These are phyloP conservation scores for Pungitius pungitius DNA, from an alignment of 2,113 vertebrate species.

Conservation along the genomic window DNA sequence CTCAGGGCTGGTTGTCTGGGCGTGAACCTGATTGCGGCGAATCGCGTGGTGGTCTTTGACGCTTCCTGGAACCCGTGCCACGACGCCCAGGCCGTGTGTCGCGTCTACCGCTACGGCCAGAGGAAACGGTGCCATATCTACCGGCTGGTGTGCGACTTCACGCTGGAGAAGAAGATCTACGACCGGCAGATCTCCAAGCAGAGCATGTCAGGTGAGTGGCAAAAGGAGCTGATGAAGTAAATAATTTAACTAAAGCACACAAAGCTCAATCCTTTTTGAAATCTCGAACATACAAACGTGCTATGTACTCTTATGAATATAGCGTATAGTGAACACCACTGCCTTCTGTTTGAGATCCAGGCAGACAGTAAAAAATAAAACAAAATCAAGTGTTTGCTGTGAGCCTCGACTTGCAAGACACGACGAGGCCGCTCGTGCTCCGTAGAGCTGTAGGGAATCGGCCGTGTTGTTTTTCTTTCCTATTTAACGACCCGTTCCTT, in stretches of 20 bases:
- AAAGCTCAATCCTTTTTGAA: background rate
- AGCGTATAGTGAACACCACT: background rate
- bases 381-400: conserved; percentile 31
- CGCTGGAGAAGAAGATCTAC: conserved; percentile 97
- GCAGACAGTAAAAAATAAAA: background rate
- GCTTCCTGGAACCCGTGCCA: conserved; percentile 98
- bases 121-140: conserved; percentile 93
- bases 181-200: conserved; percentile 98
- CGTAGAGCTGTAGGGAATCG: background rate
- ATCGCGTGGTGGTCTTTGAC: conserved; percentile 95
- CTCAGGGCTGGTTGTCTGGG: conserved; percentile 93
- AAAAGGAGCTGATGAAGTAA: background rate
- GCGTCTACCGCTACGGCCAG: conserved; percentile 96
- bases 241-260: background rate
- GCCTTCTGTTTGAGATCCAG: background rate
- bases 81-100: conserved; percentile 94
- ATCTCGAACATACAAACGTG: background rate
- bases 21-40: conserved; percentile 95
- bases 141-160: conserved; percentile 94
- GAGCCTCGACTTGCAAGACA: conserved; percentile 10
- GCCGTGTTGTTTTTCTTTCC: too few relatives aligned
- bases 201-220: conserved; percentile 91
- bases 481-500: background rate
- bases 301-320: background rate
- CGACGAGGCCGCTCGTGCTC: conserved; percentile 3